phyloP scores from a whole-genome alignment of 2,888 invertebrate species.

The Xanthorhoe spadicearia region DNA sequence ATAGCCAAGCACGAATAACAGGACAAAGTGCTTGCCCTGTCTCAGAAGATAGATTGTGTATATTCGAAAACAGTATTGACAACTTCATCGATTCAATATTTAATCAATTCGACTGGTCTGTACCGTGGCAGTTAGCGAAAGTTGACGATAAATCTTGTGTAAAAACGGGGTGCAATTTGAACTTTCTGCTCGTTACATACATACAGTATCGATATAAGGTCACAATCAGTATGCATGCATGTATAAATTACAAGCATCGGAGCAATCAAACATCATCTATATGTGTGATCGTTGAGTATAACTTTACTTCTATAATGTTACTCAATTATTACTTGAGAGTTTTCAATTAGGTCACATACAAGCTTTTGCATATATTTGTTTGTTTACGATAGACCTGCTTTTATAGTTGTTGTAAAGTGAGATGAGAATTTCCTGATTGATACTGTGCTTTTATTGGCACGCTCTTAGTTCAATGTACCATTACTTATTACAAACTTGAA shows the following conservation, averaged over 20 bases:
- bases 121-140: conserved; percentile 41
- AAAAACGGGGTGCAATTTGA: conserved; percentile 38
- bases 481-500: conserved; percentile 40
- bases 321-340: conserved; percentile 10
- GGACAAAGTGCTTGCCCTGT: conserved; percentile 40
- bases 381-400: conserved; percentile 56
- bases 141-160: conserved; percentile 44
- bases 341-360: conserved; percentile 29
- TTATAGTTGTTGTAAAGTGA: conserved; percentile 65
- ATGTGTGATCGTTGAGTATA: conserved; percentile 11
- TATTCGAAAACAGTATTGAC: conserved; percentile 39
- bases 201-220: conserved; percentile 19
- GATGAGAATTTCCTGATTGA: conserved; percentile 65
- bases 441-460: conserved; percentile 64
- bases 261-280: conserved; percentile 13
- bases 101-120: conserved; percentile 40
- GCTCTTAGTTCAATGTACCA: conserved; percentile 57
- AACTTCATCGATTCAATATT: conserved; percentile 46
- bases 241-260: conserved; percentile 3
- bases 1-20: conserved; percentile 44
- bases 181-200: conserved; percentile 26
- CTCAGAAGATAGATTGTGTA: conserved; percentile 38
- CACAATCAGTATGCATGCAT: conserved; percentile 16
- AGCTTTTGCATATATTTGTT: conserved; percentile 37
- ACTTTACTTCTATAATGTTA: conserved; percentile 2